A percentile compares a stretch with the other conserved stretches of the same genome.
Conservation (phyloP, 2,113 vertebrate species). For the Apistogramma diplotaenia region DNA sequence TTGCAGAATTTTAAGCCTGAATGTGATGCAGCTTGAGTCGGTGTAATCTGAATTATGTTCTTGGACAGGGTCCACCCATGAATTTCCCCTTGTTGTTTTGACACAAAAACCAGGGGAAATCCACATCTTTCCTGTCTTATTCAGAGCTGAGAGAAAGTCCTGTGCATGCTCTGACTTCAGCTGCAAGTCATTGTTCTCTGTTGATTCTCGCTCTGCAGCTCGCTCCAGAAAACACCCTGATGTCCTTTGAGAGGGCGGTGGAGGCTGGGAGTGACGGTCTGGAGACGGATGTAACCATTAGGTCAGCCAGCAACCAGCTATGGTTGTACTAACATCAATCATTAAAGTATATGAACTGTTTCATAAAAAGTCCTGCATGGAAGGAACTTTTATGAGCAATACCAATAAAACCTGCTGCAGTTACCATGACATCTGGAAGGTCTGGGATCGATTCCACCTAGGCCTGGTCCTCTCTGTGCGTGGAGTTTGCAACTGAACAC, state of each 20-base stretch:
- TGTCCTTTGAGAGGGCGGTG: constrained; percentile 90
- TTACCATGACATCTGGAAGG: too few species aligned
- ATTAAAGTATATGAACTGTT: too few species aligned
- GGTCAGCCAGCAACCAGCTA: constrained; percentile 78
- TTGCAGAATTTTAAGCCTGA: background rate
- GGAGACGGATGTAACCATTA: constrained; percentile 87
- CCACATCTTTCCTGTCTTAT: background rate
- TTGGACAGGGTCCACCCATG: background rate
- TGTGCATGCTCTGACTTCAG: accelerated
- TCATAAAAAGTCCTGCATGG: too few species aligned
- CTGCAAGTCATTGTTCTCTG: background rate
- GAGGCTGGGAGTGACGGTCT: constrained; percentile 81
- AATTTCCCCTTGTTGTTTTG: too few species aligned
- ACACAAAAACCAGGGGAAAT: background rate
- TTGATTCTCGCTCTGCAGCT: constrained; percentile 66
- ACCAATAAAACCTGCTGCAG: too few species aligned
- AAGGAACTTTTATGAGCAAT: too few species aligned
- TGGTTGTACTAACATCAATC: too few species aligned
- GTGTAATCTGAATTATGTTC: background rate
- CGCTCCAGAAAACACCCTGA: constrained; percentile 90
- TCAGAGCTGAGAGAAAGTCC: background rate
- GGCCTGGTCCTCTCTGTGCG: too few species aligned
- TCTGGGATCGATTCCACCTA: too few species aligned
- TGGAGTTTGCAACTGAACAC: too few species aligned
- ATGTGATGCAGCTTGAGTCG: background rate